phyloP scores from a whole-genome alignment of 2,888 invertebrate species.

The Alviniconcha strummeri region DNA sequence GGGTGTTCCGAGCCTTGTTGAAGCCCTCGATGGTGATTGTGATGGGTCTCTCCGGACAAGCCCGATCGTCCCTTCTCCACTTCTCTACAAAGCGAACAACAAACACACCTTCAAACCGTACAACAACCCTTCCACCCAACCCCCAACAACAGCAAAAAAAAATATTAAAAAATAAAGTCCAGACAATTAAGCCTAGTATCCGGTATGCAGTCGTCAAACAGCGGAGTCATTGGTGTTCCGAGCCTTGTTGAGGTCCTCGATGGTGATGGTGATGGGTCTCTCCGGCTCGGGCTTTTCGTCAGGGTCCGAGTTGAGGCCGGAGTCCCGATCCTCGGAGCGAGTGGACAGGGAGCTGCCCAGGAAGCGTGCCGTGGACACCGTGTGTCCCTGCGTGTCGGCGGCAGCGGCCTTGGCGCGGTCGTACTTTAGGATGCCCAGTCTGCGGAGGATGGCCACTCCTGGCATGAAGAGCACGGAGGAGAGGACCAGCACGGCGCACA shows the following conservation, averaged over 20 bases:
- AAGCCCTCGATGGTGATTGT: slow-evolving; percentile 33
- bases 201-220: not conserved
- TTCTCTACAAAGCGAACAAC: too few species aligned
- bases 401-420: slow-evolving; percentile 54
- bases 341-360: slow-evolving; percentile 46
- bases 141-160: not conserved
- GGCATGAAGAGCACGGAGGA: slow-evolving; percentile 60
- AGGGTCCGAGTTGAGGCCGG: slow-evolving; percentile 51
- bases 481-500: slow-evolving; percentile 54
- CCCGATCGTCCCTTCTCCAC: too few species aligned
- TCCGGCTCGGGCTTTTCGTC: slow-evolving; percentile 31
- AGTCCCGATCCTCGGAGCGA: slow-evolving; percentile 50
- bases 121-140: not conserved
- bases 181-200: not conserved
- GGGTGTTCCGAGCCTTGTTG: not conserved
- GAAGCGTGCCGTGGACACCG: slow-evolving; percentile 56
- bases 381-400: slow-evolving; percentile 52
- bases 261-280: slow-evolving; percentile 32
- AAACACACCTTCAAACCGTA: not conserved
- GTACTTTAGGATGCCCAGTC: slow-evolving; percentile 51
- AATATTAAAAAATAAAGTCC: not conserved
- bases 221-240: not conserved
- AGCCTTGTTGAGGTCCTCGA: slow-evolving; percentile 20
- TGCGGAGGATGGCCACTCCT: slow-evolving; percentile 54
- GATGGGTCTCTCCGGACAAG: slow-evolving; percentile 33